Evolutionary conservation across 2,797 vertebrate genomes (phyloP).

Genomic region (Fistularia tabacaria): DNA sequence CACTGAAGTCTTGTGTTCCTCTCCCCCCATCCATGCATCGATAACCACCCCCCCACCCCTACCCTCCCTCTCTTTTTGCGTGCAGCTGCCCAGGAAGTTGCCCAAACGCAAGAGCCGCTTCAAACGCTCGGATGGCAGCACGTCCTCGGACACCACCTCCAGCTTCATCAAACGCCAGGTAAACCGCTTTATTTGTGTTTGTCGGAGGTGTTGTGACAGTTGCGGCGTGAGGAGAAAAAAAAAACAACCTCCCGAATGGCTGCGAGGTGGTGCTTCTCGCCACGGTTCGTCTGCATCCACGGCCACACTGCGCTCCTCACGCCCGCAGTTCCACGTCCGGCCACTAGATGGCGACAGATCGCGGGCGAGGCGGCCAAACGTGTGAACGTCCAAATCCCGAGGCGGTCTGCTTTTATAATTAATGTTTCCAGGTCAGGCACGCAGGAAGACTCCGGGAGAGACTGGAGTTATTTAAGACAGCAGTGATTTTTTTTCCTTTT

Average conservation of each 20-base stretch:
- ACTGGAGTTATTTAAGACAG: slow-evolving; percentile 62
- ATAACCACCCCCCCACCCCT: no score
- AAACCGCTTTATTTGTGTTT: slow-evolving; percentile 15
- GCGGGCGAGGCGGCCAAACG: slow-evolving; percentile 2
- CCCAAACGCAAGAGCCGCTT: slow-evolving; percentile 80
- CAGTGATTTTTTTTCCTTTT: neutral
- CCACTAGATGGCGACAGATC: slow-evolving; percentile 60
- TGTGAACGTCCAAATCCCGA: slow-evolving; percentile 48
- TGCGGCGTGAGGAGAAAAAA: no score
- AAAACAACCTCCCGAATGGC: no score
- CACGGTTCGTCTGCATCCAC: slow-evolving; percentile 4
- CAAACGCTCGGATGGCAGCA: slow-evolving; percentile 83
- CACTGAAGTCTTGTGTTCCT: neutral
- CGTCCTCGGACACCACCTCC: slow-evolving; percentile 80
- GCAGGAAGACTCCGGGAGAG: slow-evolving; percentile 38
- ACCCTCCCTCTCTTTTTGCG: slow-evolving; percentile 15
- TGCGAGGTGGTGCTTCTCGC: no score
- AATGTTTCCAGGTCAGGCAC: slow-evolving; percentile 71
- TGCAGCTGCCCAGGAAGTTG: slow-evolving; percentile 78
- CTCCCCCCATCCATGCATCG: neutral
- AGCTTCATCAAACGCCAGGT: slow-evolving; percentile 82
- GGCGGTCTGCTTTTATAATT: slow-evolving; percentile 64
- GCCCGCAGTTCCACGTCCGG: slow-evolving; percentile 23
- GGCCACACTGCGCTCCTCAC: neutral
- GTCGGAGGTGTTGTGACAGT: neutral